A percentile compares a stretch with the other conserved stretches of the same genome.
These are phyloP conservation scores for Lasioglossum malachurum DNA, from an alignment of 2,888 invertebrate genomes.

Conservation along the genomic window DNA sequence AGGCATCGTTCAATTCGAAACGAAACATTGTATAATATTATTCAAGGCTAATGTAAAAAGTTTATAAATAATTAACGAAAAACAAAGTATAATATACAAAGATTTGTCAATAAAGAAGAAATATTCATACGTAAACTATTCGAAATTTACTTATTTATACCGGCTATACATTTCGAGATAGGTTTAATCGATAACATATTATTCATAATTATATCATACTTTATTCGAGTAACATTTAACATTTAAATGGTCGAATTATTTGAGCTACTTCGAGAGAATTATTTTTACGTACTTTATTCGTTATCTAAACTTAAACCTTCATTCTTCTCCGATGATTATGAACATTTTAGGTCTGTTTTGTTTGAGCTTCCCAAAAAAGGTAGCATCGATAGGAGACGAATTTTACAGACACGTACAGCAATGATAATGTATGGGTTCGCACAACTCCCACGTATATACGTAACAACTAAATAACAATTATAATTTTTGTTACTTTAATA, in stretches of 20 bases:
- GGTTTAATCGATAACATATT: neutral
- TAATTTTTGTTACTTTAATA: neutral
- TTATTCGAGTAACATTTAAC: slow-evolving; percentile 15
- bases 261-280: neutral
- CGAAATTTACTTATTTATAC: slow-evolving; percentile 37
- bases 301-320: neutral
- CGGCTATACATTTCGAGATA: neutral
- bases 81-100: slow-evolving; percentile 56
- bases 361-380: neutral
- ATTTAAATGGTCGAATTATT: neutral
- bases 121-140: slow-evolving; percentile 51
- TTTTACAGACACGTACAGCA: neutral
- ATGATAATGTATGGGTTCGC: slow-evolving; percentile 15
- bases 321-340: slow-evolving; percentile 2
- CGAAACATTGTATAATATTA: slow-evolving; percentile 52
- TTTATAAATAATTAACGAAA: slow-evolving; percentile 59
- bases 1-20: slow-evolving; percentile 29
- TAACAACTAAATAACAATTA: slow-evolving; percentile 8
- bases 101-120: slow-evolving; percentile 59
- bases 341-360: slow-evolving; percentile 11
- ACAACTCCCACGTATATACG: slow-evolving; percentile 6
- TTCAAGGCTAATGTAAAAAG: slow-evolving; percentile 58
- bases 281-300: neutral
- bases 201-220: neutral
- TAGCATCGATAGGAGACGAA: neutral